Base-by-base conservation (phyloP, 2,888 invertebrate genomes). In the Asteroscopus sphinx region DNA sequence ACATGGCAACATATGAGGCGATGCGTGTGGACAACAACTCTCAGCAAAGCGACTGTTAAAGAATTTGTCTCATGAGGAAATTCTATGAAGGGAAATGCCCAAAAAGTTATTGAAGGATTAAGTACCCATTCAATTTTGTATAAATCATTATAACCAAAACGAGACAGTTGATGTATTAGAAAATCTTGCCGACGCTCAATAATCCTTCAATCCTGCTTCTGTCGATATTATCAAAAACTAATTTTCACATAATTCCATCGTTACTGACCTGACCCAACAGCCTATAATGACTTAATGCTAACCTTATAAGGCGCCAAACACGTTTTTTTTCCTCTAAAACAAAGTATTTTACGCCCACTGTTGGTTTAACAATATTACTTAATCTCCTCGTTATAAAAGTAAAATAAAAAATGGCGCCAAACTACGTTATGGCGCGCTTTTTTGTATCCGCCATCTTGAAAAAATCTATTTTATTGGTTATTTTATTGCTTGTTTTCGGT, bases 341-440 rank as follows among this genome's bases (percentile, higher is more conserved):
- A 80, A 80, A 83, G 55, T 67, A 63, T 80, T 83, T 80, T 81
- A 89, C 92, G 90, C 92, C 91, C 91, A 86, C 84, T 91, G 88
- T 92, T 91, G 89, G 86, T 90, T 92, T 91, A 81, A 89, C 84
- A 84, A 82, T 90, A 91, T 90, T 89, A 86, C 88, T 91, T 86
- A 90, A 91, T 90, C 87, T 84, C 70, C 75, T 77, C 73, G 75
- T 77, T 81, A 71, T 70, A 74, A 80, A 82, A 85, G 66, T 56
- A 82, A 73, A 72, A 61, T 17, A 77, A 87, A 87, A 87, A 87
- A 84, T 78, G 87, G 86, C 87, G 88, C 85, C 86, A 83, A 82
- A 74, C 73, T 75, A 76, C 49, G 49, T 41, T 33, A 58, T 63
- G 78, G 68, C 65, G 69, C 60, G 61, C 71, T 81, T 83, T 84